These are phyloP conservation scores for Melieria picta DNA, from an alignment of 2,888 invertebrate species.

Conservation along the genomic window DNA sequence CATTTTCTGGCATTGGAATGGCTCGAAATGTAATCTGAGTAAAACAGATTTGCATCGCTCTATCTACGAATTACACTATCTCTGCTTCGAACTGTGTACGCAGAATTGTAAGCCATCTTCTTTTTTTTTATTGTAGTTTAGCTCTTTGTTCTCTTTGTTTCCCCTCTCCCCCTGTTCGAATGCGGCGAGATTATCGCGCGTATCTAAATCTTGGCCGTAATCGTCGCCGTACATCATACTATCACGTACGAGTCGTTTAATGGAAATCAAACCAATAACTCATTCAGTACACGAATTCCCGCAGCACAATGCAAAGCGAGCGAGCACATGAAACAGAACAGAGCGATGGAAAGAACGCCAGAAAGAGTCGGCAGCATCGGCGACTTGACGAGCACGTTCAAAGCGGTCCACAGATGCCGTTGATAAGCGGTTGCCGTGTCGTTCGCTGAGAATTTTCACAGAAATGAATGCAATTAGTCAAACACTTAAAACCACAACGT, in stretches of 20 bases:
- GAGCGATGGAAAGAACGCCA: not conserved
- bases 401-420: slow-evolving; percentile 23
- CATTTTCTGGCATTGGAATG: too few relatives aligned
- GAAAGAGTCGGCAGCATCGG: not conserved
- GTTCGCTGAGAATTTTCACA: slow-evolving; percentile 42
- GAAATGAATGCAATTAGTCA: slow-evolving; percentile 60
- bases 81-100: too few relatives aligned
- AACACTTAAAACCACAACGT: slow-evolving; percentile 46
- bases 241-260: slow-evolving; percentile 55
- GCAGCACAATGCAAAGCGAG: slow-evolving; percentile 2
- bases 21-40: too few relatives aligned
- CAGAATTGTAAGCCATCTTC: too few relatives aligned
- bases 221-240: slow-evolving; percentile 20
- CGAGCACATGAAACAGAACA: slow-evolving; percentile 11
- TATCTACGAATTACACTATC: too few relatives aligned
- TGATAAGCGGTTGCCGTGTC: slow-evolving; percentile 11
- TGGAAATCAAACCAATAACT: slow-evolving; percentile 53
- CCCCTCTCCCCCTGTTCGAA: too few relatives aligned
- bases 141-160: too few relatives aligned
- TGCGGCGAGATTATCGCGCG: slow-evolving; percentile 33
- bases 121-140: too few relatives aligned
- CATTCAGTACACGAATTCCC: slow-evolving; percentile 40
- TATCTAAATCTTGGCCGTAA: slow-evolving; percentile 35
- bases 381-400: not conserved
- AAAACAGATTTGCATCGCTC: too few relatives aligned